Evolutionary conservation across 2,888 invertebrate genomes (phyloP), one percentile per base, ranked within the genome.

Genomic region (Pharmacophagus antenor): DNA sequence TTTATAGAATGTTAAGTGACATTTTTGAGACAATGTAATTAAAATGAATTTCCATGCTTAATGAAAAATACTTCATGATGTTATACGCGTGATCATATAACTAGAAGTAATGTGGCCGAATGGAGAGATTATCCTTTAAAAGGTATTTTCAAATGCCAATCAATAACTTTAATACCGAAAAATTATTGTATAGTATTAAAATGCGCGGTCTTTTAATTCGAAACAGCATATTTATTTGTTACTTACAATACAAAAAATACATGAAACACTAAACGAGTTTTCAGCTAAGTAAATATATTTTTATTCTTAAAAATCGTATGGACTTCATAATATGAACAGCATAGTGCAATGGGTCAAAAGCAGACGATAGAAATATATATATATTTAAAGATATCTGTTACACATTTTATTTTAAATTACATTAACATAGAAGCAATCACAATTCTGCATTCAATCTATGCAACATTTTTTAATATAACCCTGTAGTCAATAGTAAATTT

Each of bases 181-280:
- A 44, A 2, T 44, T 6, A 44, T 44, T 1, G 1, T 5, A 20
- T 15, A 44, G 0, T 22, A 49, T 37, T 47, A 61, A 61, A 61
- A 56, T 7, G 51, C 47, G 41, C 48, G 23, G 25, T 61, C 2
- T 15, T 15, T 51, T 47, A 41, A 47, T 47, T 56, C 8, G 31
- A 60, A 46, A 56, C n/a, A 42, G 12, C 52, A 46, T 53, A 53
- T 60, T 51, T 58, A 62, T 62, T 63, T 54, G 47, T 52, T 63
- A 25, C 49, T 62, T 55, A 62, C 53, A 53, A 56, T 62, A 64
- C 46, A 62, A 62, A 63, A 49, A 56, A 37, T 58, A 51, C 49
- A 59, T 54, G 48, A 52, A 56, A 55, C 41, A 49, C 50, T 51
- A 54, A 57, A 25, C 27, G 20, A 20, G 31, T 31, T 50, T 42